Percentiles rank a stretch among this genome's conserved stretches.
These are phyloP conservation scores for Scomber japonicus DNA, from an alignment of 2,113 vertebrate genomes.

Conservation along the genomic window DNA sequence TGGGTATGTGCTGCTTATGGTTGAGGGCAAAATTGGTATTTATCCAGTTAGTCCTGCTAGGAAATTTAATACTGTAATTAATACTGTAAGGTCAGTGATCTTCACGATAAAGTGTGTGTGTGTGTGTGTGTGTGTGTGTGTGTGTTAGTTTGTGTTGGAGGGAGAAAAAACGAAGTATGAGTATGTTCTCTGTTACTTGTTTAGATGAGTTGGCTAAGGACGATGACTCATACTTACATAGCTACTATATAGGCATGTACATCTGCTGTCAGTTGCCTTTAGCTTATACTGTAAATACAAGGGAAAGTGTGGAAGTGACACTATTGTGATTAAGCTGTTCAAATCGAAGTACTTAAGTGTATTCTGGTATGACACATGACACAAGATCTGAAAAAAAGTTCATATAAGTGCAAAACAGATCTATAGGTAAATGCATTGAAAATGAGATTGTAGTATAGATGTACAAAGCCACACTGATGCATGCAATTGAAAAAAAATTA, in stretches of 20 bases:
- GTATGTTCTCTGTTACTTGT: too few species aligned
- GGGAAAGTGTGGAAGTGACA: background rate
- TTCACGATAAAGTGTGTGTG: background rate
- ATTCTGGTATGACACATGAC: background rate
- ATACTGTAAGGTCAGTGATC: background rate
- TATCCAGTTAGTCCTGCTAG: too few species aligned
- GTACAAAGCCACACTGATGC: too few species aligned
- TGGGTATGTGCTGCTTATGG: background rate
- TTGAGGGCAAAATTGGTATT: too few species aligned
- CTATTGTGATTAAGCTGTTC: background rate
- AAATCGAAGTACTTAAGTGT: background rate
- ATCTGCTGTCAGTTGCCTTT: conserved; percentile 3
- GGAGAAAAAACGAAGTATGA: background rate
- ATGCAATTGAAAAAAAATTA: background rate
- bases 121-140: background rate
- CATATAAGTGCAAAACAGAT: background rate
- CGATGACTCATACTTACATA: conserved; percentile 8
- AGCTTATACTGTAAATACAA: background rate
- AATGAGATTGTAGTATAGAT: background rate
- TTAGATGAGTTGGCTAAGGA: background rate
- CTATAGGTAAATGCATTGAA: background rate
- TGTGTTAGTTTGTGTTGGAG: background rate
- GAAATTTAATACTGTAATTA: background rate
- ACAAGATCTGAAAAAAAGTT: conserved; percentile 10
- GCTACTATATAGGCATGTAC: background rate